Evolutionary conservation across 2,888 invertebrate genomes (phyloP).

Genomic region (Melanchra persicariae): DNA sequence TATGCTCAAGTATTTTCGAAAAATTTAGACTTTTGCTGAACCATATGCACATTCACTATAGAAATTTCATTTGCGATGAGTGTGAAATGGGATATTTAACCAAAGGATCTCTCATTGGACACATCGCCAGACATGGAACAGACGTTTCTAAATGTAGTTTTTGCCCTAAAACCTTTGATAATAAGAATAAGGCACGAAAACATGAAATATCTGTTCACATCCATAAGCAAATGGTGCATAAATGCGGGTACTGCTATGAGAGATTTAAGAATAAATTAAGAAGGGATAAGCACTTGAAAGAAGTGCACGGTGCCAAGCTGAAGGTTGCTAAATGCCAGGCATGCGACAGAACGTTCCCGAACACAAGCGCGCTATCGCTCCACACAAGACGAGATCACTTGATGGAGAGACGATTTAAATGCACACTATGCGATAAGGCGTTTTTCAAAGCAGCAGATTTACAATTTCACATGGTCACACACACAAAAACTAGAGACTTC

Average conservation of each 20-base stretch:
- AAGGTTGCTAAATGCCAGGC: constrained; percentile 62
- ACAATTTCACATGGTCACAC: constrained; percentile 75
- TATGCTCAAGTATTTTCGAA: constrained; percentile 15
- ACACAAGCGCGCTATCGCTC: constrained; percentile 81
- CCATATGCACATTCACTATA: constrained; percentile 32
- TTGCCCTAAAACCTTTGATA: constrained; percentile 81
- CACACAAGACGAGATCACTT: constrained; percentile 82
- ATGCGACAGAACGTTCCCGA: constrained; percentile 81
- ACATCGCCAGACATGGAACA: background rate
- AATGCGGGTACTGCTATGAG: constrained; percentile 70
- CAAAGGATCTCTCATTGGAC: background rate
- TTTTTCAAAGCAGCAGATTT: constrained; percentile 66
- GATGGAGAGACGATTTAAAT: constrained; percentile 63
- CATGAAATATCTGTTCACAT: constrained; percentile 73
- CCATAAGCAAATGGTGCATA: constrained; percentile 11
- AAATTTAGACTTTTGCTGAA: background rate
- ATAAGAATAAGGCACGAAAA: constrained; percentile 71
- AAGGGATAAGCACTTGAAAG: constrained; percentile 63
- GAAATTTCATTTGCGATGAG: constrained; percentile 20
- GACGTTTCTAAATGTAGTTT: constrained; percentile 46
- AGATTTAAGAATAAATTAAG: constrained; percentile 62
- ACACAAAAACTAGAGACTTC: constrained; percentile 72
- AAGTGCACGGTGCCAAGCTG: constrained; percentile 63
- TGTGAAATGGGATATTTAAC: constrained; percentile 28
- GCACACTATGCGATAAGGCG: constrained; percentile 53